Percentiles rank a stretch among this genome's conserved stretches.
Conservation (phyloP, 2,113 vertebrate genomes). For the Mustelus asterias region DNA sequence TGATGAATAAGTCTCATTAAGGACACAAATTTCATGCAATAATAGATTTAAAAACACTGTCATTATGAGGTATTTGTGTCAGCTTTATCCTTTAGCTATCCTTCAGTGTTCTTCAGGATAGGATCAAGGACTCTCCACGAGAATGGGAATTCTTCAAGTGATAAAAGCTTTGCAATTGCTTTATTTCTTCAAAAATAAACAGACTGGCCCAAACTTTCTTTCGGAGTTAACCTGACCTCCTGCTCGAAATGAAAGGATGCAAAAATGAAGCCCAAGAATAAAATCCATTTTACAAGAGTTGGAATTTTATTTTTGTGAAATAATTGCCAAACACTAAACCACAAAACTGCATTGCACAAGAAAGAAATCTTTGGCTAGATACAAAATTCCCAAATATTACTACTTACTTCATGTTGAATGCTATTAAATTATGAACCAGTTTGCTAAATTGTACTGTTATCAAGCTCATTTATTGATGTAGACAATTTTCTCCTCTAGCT, state of each 20-base stretch:
- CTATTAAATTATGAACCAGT: neutral
- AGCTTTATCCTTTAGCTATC: neutral
- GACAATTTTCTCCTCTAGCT: neutral
- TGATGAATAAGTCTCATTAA: neutral
- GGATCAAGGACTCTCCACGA: neutral
- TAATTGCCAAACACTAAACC: neutral
- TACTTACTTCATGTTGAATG: neutral
- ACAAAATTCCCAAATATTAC: no score
- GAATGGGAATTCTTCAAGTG: neutral
- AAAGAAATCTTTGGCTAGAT: neutral
- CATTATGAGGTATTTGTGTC: neutral
- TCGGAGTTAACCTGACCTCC: neutral
- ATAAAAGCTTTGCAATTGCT: neutral
- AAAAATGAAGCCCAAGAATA: neutral
- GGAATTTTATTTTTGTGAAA: neutral
- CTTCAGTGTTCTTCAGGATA: neutral
- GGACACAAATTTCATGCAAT: neutral
- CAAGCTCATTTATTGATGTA: neutral
- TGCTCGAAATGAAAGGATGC: neutral
- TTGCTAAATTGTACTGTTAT: neutral
- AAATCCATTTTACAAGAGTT: neutral
- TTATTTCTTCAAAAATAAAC: neutral
- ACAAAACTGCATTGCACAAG: neutral
- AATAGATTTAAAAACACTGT: neutral
- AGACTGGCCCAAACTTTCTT: neutral